Base-by-base conservation (phyloP, 1,140 invertebrate genomes). In the Bombyx mandarina region DNA sequence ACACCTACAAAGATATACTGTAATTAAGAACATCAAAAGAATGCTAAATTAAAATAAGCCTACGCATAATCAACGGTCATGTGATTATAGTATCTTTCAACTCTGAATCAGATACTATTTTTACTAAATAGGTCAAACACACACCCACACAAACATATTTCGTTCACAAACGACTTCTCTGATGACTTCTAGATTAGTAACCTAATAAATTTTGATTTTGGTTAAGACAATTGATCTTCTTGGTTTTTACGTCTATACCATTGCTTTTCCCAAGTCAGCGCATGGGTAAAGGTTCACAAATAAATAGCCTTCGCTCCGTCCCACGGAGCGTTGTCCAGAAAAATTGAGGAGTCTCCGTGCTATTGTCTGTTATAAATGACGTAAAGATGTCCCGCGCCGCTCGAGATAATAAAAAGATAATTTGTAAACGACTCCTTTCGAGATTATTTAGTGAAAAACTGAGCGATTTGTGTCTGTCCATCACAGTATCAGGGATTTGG, bases 381-480 rank as follows among this genome's bases (percentile, higher is more conserved):
- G 56, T 35, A 63, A 57, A 65, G 61, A 66, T 62, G 58, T 62
- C 66, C 58, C 61, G 56, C 53, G 60, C 62, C 60, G 59, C 56
- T 71, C 59, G 58, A 61, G 61, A 75, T 72, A 72, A 72, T 74
- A 71, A 71, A 55, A 75, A 65, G 65, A 69, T 68, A 63, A 64
- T 35, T 69, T 68, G 62, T 67, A 73, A 71, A 75, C 68, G 70
- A 68, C 60, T 69, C 69, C 58, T 68, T 68, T 57, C 63, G 61
- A 63, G 65, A 65, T 50, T 56, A 57, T 48, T 54, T 63, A 64
- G 65, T 62, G 62, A 67, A 73, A 73, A 73, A 76, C 71, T 69
- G 64, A 68, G 63, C 63, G 52, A 71, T 72, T 67, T 69, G 62
- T 65, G 66, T 56, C 60, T 63, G 65, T 73, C 70, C 50, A 51